A percentile compares a stretch with the other conserved stretches of the same genome.
Conservation (phyloP, 2,888 invertebrate genomes). For the Aproaerema taeniolella region DNA sequence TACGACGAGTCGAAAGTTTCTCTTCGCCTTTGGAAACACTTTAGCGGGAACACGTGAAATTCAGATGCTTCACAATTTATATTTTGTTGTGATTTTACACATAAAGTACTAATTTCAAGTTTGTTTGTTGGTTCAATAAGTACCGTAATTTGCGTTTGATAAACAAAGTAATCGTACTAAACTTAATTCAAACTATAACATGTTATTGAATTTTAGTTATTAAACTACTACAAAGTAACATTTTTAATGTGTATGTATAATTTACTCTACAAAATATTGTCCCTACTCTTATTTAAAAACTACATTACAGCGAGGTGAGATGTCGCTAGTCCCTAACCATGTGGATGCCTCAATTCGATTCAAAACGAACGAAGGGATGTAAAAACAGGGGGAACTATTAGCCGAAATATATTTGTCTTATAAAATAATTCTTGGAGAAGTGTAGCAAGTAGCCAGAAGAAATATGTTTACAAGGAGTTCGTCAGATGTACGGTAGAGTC, state of each 20-base stretch:
- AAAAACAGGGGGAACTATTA: neutral
- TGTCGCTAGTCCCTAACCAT: no score
- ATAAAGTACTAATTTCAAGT: neutral
- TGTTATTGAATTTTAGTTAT: neutral
- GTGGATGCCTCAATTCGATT: no score
- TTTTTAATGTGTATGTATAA: no score
- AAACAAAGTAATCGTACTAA: conserved; percentile 9
- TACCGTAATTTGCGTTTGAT: neutral
- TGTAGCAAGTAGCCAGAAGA: conserved; percentile 27
- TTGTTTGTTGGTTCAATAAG: neutral
- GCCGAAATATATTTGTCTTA: conserved; percentile 18
- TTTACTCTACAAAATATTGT: no score
- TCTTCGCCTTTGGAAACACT: conserved; percentile 30
- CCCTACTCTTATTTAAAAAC: no score
- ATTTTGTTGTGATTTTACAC: conserved; percentile 17
- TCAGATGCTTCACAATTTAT: conserved; percentile 25
- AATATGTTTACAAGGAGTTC: conserved; percentile 57
- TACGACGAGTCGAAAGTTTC: conserved; percentile 34
- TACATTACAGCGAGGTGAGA: no score
- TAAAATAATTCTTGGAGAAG: conserved; percentile 10
- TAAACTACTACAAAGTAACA: neutral
- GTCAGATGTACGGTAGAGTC: conserved; percentile 56
- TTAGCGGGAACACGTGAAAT: conserved; percentile 26
- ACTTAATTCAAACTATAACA: conserved; percentile 24
- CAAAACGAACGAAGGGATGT: no score